A percentile compares a stretch with the other conserved stretches of the same genome.
Conservation (phyloP, 2,113 vertebrate genomes). For the Myiozetetes cayanensis region DNA sequence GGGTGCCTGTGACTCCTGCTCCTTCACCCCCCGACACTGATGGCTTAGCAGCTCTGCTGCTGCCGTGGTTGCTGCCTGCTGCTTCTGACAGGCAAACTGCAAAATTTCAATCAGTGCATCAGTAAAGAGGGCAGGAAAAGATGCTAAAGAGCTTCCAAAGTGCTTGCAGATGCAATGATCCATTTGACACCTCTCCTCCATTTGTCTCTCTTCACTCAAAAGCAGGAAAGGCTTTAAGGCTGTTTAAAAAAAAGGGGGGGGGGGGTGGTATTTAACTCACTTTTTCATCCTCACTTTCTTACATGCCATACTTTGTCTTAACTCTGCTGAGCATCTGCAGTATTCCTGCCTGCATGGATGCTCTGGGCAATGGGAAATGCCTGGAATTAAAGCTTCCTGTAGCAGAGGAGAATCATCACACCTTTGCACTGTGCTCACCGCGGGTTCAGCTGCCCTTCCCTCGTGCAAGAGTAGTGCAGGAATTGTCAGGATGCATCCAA, state of each 20-base stretch:
- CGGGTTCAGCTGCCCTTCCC: neutral
- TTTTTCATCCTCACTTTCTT: neutral
- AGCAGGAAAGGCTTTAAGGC: neutral
- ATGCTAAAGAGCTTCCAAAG: neutral
- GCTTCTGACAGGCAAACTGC: neutral
- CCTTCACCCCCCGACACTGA: neutral
- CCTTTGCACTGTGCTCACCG: accelerated
- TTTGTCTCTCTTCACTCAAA: neutral
- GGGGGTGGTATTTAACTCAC: accelerated
- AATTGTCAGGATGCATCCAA: accelerated
- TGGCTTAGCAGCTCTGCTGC: neutral
- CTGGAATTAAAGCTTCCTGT: neutral
- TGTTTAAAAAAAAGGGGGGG: accelerated
- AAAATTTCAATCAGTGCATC: neutral
- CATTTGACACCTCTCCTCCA: neutral
- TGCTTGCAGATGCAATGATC: neutral
- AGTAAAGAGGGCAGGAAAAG: neutral
- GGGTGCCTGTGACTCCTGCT: neutral
- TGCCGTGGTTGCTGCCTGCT: neutral
- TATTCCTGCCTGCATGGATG: neutral
- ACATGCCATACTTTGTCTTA: neutral
- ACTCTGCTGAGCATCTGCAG: neutral
- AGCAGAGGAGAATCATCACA: neutral
- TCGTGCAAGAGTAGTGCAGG: neutral
- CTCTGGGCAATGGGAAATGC: neutral